Evolutionary conservation across 2,113 vertebrate genomes (phyloP).

Genomic region (Trogon melanurus): DNA sequence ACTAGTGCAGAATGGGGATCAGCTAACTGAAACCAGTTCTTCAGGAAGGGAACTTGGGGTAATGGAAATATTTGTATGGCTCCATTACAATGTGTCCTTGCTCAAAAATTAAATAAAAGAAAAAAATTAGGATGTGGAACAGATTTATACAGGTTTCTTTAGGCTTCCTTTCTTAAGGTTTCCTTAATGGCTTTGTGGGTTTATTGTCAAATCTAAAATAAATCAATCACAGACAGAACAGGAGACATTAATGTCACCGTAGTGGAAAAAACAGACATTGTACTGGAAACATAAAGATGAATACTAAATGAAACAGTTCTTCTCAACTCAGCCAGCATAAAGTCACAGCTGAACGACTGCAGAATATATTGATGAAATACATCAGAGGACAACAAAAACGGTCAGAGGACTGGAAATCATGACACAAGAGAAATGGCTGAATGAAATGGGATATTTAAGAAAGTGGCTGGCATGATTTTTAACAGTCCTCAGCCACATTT

Average conservation of each 20-base stretch:
- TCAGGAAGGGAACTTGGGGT: neutral
- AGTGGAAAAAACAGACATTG: neutral
- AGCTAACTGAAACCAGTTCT: neutral
- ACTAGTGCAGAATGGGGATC: neutral
- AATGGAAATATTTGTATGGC: neutral
- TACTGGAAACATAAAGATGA: neutral
- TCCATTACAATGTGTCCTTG: neutral
- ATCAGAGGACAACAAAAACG: neutral
- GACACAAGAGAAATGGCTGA: neutral
- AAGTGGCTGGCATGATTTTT: neutral
- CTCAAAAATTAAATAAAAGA: neutral
- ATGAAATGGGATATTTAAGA: neutral
- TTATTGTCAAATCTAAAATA: neutral
- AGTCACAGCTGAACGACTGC: rapidly evolving
- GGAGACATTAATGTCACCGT: neutral
- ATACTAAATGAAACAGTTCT: neutral
- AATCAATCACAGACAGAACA: neutral
- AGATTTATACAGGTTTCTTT: neutral
- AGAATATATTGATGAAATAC: neutral
- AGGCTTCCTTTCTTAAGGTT: neutral
- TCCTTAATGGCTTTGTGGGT: neutral
- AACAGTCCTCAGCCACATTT: neutral
- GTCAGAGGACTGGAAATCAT: neutral
- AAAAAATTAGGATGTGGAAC: neutral
- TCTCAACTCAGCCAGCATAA: neutral